phyloP scores from a whole-genome alignment of 2,113 vertebrate species.

The Agelaius phoeniceus region DNA sequence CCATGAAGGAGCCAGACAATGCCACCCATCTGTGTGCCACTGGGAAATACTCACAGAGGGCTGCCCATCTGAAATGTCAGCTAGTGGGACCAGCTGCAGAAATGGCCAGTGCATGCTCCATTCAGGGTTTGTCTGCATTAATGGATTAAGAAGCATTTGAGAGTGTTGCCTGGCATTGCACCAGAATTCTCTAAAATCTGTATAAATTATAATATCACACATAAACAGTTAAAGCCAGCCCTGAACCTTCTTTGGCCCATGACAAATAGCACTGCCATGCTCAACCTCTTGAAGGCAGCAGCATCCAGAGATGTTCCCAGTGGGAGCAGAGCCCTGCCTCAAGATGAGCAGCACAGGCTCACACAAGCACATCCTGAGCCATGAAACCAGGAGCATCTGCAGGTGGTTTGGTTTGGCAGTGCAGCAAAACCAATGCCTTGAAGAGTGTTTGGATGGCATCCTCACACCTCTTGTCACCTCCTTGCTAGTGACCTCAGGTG shows the following conservation, averaged over 20 bases:
- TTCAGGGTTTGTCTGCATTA: not conserved
- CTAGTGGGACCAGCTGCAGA: not conserved
- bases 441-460: not conserved
- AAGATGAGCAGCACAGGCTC: not conserved
- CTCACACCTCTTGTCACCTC: not conserved
- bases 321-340: not conserved
- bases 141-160: not conserved
- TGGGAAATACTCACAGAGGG: not conserved
- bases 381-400: not conserved
- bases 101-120: not conserved
- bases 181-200: not conserved
- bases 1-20: not conserved
- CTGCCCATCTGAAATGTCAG: not conserved
- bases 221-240: not conserved
- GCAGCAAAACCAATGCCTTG: not conserved
- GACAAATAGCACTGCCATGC: not conserved
- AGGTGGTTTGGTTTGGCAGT: not conserved
- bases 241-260: not conserved
- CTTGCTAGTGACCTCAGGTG: not conserved
- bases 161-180: not conserved
- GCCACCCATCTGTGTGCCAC: not conserved
- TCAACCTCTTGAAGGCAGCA: not conserved
- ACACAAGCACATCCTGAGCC: not conserved
- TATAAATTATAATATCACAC: not conserved
- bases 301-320: accelerated